A percentile compares a stretch with the other conserved stretches of the same genome.
Evolutionary conservation across 2,888 invertebrate species (phyloP).

Genomic region (Alviniconcha strummeri): DNA sequence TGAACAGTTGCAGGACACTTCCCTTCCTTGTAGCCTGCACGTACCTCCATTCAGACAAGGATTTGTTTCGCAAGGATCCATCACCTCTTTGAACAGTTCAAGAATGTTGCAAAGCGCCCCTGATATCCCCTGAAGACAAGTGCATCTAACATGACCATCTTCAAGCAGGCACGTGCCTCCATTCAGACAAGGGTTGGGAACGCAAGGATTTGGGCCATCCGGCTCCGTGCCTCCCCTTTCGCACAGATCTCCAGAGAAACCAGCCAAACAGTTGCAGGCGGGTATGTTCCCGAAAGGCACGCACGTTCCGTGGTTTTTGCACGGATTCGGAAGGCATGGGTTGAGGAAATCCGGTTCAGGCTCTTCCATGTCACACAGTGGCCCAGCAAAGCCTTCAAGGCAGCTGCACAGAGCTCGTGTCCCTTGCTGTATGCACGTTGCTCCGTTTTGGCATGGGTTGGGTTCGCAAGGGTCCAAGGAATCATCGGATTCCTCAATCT

Average conservation of each 20-base stretch:
- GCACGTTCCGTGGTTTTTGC: constrained; percentile 34
- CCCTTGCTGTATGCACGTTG: neutral
- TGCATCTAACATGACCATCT: constrained; percentile 77
- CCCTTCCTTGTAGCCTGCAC: constrained; percentile 66
- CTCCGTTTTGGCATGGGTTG: neutral
- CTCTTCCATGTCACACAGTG: neutral
- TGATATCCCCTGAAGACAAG: constrained; percentile 14
- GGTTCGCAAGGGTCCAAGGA: neutral
- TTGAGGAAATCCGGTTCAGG: constrained; percentile 68
- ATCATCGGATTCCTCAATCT: constrained; percentile 63
- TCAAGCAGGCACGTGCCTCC: constrained; percentile 28
- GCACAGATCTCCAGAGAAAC: constrained; percentile 42
- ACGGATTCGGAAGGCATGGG: constrained; percentile 79
- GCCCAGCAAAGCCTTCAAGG: constrained; percentile 1
- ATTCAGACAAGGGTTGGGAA: constrained; percentile 38
- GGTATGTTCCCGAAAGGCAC: neutral
- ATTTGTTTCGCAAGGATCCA: constrained; percentile 77
- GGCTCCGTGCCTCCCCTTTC: neutral
- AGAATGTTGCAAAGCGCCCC: neutral
- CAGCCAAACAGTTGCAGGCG: constrained; percentile 48
- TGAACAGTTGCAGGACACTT: constrained; percentile 73
- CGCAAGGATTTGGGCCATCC: constrained; percentile 81
- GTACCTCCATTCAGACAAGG: constrained; percentile 68
- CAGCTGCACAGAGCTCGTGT: neutral
- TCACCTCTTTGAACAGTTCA: neutral